These are phyloP conservation scores for Ciconia stormi DNA, from an alignment of 2,113 vertebrate genomes.

Conservation along the genomic window DNA sequence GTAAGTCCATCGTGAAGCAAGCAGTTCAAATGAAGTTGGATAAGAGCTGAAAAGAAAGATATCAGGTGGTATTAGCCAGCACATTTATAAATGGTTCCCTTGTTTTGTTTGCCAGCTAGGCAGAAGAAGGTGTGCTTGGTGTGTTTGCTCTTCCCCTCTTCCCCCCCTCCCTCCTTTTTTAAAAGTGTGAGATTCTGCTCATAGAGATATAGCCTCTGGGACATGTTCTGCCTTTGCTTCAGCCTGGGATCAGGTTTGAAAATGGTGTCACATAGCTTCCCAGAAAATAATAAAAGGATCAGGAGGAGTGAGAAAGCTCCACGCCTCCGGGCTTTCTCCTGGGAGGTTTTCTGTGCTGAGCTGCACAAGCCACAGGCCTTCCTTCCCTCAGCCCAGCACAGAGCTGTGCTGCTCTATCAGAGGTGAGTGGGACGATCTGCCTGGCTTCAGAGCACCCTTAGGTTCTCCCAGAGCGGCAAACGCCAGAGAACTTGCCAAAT, in stretches of 20 bases:
- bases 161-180: neutral
- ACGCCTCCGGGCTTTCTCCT: neutral
- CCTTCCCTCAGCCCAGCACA: neutral
- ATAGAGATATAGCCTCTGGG: neutral
- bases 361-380: accelerated
- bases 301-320: neutral
- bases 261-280: neutral
- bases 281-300: neutral
- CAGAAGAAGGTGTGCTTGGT: neutral
- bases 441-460: neutral
- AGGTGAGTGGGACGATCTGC: neutral
- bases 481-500: neutral
- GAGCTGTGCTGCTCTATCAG: neutral
- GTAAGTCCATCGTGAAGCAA: neutral
- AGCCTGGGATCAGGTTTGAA: neutral
- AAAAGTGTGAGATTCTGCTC: neutral
- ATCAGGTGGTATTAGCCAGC: neutral
- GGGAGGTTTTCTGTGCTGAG: neutral
- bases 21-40: neutral
- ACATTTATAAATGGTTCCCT: neutral
- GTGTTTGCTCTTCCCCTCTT: neutral
- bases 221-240: neutral
- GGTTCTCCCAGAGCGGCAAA: neutral
- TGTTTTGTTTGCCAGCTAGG: neutral
- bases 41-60: neutral